Percentiles rank a stretch among this genome's conserved stretches.
Conservation (phyloP, 1,140 invertebrate species). For the Pogonus chalceus region DNA sequence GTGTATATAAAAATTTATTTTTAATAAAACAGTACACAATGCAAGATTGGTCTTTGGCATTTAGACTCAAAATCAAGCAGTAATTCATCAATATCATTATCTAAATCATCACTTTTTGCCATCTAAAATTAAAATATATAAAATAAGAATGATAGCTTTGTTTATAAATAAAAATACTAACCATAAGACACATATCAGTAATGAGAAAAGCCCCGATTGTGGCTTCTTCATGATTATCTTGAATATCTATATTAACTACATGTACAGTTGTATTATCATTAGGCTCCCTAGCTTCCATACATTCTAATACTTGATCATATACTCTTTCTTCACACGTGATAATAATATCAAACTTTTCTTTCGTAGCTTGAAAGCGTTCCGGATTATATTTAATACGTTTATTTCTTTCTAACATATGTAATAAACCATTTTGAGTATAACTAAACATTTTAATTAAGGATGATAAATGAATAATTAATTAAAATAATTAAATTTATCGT, state of each 20-base stretch:
- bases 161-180: conserved; percentile 36
- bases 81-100: conserved; percentile 97
- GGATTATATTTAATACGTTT: conserved; percentile 88
- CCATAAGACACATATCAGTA: conserved; percentile 84
- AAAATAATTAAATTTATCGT: conserved; percentile 12
- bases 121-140: conserved; percentile 48
- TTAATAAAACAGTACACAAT: conserved; percentile 91
- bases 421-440: conserved; percentile 96
- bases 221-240: conserved; percentile 99
- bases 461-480: conserved; percentile 16
- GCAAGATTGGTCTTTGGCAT: conserved; percentile 76
- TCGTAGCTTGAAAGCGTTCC: conserved; percentile 85
- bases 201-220: conserved; percentile 99
- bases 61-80: conserved; percentile 92
- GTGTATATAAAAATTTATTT: conserved; percentile 8
- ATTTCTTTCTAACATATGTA: conserved; percentile 98
- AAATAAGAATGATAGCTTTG: conserved; percentile 6
- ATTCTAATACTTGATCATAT: conserved; percentile 88
- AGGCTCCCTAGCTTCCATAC: conserved; percentile 59
- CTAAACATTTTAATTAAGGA: conserved; percentile 38
- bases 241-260: conserved; percentile 97
- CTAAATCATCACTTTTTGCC: conserved; percentile 82
- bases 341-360: conserved; percentile 92
- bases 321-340: conserved; percentile 98
- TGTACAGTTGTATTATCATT: conserved; percentile 80